Evolutionary conservation across 1,140 invertebrate genomes (phyloP), one percentile per base, ranked within the genome.

Genomic region (Bombus haemorrhoidalis): DNA sequence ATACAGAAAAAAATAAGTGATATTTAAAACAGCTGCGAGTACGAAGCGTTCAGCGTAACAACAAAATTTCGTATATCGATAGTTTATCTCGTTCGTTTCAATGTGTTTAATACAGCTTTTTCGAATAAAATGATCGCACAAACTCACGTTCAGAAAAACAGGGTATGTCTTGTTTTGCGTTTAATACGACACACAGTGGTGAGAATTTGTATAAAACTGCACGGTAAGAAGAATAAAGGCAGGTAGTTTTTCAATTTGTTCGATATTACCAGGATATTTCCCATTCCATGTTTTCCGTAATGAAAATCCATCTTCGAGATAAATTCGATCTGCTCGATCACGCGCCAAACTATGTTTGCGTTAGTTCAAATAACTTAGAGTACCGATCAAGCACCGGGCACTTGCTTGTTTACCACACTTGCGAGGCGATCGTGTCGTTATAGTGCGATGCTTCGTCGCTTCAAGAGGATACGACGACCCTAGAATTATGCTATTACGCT

Each of bases 401-500:
- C 59, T 83, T 71, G 39, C 66, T 79, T 84, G 82, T 84, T 84
- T n/a, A 47, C 75, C 78, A 43, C 77, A 68, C 76, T 79, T 41
- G 22, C 77, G 28, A 66, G 83, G 32, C 66, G 43, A 81, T 85
- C 76, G 53, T 53, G 78, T 79, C 57, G 78, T 81, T 81, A 32
- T 32, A 79, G 77, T 15, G 12, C 32, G 77, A 85, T 22, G 66
- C 43, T 39, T 62, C 68, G 8, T 12, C 57, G 57, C 41, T 37
- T 34, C 22, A 8, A 84, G 75, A 69, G 47, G 47, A 79, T 59
- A 62, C 83, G 28, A 64, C 68, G 18, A 73, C 68, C 57, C 69
- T 80, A 62, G 69, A 85, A 80, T 81, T 73, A 81, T 53, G 32
- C 83, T 37, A 85, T 85, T 80, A 80, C 76, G 66, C 32, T 71